Conservation (phyloP, 2,888 invertebrate species). For the Thyatira batis region DNA sequence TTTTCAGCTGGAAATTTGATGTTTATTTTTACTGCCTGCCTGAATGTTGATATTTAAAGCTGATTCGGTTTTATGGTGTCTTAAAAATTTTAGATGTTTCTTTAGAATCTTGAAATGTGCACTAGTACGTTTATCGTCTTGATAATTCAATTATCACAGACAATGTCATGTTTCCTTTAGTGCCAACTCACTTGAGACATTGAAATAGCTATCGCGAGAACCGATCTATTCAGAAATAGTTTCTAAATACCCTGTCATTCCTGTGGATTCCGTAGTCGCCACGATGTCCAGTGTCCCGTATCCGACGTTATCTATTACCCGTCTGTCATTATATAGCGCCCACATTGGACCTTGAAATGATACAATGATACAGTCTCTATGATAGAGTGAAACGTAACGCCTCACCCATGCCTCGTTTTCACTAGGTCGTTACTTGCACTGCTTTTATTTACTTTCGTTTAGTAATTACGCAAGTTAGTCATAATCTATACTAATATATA, state of each 20-base stretch:
- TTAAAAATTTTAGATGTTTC: background rate
- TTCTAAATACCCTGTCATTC: conserved; percentile 11
- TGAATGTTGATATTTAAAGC: background rate
- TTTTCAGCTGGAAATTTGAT: background rate
- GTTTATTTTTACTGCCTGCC: background rate
- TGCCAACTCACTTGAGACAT: background rate
- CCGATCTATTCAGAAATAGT: conserved; percentile 4
- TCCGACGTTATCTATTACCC: conserved; percentile 26
- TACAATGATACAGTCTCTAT: conserved; percentile 18
- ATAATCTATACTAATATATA: too few relatives aligned
- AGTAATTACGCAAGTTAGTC: too few relatives aligned
- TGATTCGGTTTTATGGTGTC: background rate
- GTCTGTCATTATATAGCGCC: conserved; percentile 16
- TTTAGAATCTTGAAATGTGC: background rate
- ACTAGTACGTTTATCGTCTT: background rate
- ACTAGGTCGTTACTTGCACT: background rate
- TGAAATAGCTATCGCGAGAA: background rate
- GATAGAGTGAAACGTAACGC: conserved; percentile 20
- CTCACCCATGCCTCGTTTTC: conserved; percentile 5
- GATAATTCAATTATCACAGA: background rate
- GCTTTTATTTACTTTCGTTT: background rate
- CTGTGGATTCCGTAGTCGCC: background rate
- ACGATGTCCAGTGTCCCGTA: conserved; percentile 13
- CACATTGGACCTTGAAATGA: conserved; percentile 24
- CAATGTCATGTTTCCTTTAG: background rate